A percentile compares a stretch with the other conserved stretches of the same genome.
These are phyloP conservation scores for Morelia viridis DNA, from an alignment of 2,797 vertebrate genomes.

Conservation along the genomic window DNA sequence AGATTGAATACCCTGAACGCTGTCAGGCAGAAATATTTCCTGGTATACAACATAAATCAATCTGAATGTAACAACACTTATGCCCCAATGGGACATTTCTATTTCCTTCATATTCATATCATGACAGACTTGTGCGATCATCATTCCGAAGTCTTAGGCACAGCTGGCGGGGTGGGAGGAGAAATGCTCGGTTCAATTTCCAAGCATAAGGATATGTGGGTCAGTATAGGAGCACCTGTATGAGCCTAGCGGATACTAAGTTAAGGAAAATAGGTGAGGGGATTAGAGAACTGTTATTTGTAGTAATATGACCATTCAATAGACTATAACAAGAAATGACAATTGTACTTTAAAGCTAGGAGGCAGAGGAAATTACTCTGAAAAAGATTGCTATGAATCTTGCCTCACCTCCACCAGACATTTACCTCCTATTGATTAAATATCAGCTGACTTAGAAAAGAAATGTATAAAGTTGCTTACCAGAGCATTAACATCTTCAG, in stretches of 20 bases:
- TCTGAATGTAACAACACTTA: background rate
- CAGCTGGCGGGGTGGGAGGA: background rate
- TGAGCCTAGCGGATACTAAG: background rate
- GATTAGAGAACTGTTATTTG: background rate
- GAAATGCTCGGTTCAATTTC: background rate
- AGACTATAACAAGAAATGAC: background rate
- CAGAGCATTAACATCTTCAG: conserved; percentile 94
- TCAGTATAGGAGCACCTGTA: background rate
- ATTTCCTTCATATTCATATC: background rate
- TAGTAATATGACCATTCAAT: background rate
- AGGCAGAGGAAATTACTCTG: background rate
- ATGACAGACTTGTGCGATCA: background rate
- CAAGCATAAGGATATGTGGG: background rate
- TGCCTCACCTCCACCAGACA: background rate
- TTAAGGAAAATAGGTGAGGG: background rate
- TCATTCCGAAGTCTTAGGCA: background rate
- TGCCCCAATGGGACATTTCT: background rate
- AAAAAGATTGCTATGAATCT: background rate
- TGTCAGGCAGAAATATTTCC: background rate
- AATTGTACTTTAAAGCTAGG: background rate
- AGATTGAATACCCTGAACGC: background rate
- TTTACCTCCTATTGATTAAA: background rate
- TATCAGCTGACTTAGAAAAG: background rate
- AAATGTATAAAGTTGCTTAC: conserved; percentile 70
- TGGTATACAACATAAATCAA: background rate